Evolutionary conservation across 2,797 vertebrate genomes (phyloP), one percentile per base, ranked within the genome.

Genomic region (Aphelocoma californica): DNA sequence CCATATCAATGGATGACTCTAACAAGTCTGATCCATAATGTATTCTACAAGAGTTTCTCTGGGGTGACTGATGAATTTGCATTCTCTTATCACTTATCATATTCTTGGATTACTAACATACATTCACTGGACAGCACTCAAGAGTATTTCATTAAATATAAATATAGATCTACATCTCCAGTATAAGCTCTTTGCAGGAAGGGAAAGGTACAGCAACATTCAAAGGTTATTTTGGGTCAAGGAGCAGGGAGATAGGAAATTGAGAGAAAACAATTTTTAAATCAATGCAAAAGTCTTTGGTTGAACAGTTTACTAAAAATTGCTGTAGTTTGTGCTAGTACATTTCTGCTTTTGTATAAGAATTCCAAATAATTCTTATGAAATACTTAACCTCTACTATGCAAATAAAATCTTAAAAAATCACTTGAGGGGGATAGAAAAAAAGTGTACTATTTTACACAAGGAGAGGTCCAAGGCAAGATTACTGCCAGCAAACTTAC

Each of bases 401-500:
- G 56, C 11, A 82, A 69, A 64, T 14, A 54, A 32, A 26, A 3
- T 9, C 7, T 12, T 15, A 12, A 2, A 53, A 48, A 4, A 40
- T 18, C 19, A 34, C 10, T 77, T 60, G n/a, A 45, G 19, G 25
- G 2, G 10, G 56, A 58, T 5, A 69, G 25, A 24, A 77, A 70
- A 67, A 29, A 64, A 62, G 29, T 28, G 28, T 17, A 44, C 5
- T 45, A 18, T 56, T 86, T 72, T 26, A 66, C 38, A 47, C 4
- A 74, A 23, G 38, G 44, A 90, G 34, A 32, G 28, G 14, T 6
- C 12, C 10, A 85, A 16, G 6, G 28, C 9, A 85, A 81, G 8
- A 78, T 25, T 36, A 86, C 7, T 85, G 29, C 8, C 31, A 75
- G 24, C 7, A 93, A 64, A 97, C 99, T 98, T 97, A 99, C 99